Conservation (phyloP, 2,888 invertebrate genomes). For the Campaea margaritaria region DNA sequence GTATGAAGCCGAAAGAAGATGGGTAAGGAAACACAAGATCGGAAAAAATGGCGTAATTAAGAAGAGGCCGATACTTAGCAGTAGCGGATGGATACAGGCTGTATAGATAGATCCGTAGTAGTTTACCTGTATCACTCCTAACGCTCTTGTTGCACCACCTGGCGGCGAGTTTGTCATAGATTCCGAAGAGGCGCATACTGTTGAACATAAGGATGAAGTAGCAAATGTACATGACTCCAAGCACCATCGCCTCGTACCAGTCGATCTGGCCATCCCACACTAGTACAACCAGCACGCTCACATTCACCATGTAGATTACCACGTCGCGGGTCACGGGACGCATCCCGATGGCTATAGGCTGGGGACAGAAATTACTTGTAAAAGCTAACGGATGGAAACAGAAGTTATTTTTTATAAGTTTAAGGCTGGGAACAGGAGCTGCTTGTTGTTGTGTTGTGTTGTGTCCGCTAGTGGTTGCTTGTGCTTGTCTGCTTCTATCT, state of each 20-base stretch:
- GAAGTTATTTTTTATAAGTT: no score
- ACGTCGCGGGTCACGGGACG: conserved; percentile 94
- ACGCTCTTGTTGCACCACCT: conserved; percentile 38
- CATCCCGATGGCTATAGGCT: conserved; percentile 92
- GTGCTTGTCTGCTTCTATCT: no score
- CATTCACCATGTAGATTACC: conserved; percentile 90
- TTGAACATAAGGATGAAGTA: conserved; percentile 92
- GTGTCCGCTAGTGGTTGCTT: no score
- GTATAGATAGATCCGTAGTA: no score
- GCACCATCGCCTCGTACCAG: conserved; percentile 91
- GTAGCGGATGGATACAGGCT: no score
- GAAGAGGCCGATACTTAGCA: no score
- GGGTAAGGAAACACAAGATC: no score
- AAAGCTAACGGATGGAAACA: no score
- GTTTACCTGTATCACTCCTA: conserved; percentile 23
- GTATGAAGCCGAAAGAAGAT: no score
- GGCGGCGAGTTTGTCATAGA: conserved; percentile 53
- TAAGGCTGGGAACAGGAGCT: no score
- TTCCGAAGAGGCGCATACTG: conserved; percentile 78
- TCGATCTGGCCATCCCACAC: conserved; percentile 92
- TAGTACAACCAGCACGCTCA: conserved; percentile 88
- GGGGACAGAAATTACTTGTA: conserved; percentile 44
- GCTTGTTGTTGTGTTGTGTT: no score
- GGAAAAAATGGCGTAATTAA: no score
- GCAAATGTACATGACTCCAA: conserved; percentile 89